Evolutionary conservation across 2,797 vertebrate genomes (phyloP), one percentile per base, ranked within the genome.

Genomic region (Sebastes cheni): DNA sequence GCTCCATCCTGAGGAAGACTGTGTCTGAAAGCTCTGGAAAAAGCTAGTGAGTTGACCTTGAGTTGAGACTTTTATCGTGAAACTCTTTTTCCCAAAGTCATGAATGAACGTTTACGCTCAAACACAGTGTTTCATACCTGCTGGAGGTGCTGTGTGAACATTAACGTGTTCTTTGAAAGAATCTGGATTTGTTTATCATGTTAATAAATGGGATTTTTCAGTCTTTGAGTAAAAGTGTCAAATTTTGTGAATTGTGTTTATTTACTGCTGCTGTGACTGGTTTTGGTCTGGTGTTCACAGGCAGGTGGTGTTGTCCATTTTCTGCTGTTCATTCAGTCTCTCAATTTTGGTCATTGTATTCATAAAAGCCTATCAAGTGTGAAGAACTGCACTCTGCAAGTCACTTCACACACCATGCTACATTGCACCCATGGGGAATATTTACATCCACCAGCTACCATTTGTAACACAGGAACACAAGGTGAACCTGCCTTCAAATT

Each of bases 401-500:
- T 65, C 29, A 58, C 22, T 18, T 65, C 54, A 11, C 14, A 20
- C 14, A 20, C 12, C 29, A 66, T 11, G 27, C 16, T 18, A 46
- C 46, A 25, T 3, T 70, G 52, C 36, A 50, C 52, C 34, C 59
- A 13, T 55, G n/a, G 46, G 5, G 23, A n/a, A 50, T 20, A 18
- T 6, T 11, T 4, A 59, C 61, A 27, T 16, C 18, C 39, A 29
- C 11, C 29, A 25, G 14, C 14, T 50, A 50, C 18, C 42, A 50
- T 29, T 8, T 29, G 18, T 29, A 36, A 55, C 32, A 55, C 11
- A 2, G 52, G 10, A 10, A 25, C 14, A 34, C 1, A 1, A 25
- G 6, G 3, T n/a, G 27, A 2, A 14, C 2, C 1, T 46, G 14
- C 54, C 32, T 80, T 82, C 68, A 86, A 74, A 83, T 5, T 83